Evolutionary conservation across 2,888 invertebrate genomes (phyloP), one percentile per base, ranked within the genome.

Genomic region (Ferrisia virgata): DNA sequence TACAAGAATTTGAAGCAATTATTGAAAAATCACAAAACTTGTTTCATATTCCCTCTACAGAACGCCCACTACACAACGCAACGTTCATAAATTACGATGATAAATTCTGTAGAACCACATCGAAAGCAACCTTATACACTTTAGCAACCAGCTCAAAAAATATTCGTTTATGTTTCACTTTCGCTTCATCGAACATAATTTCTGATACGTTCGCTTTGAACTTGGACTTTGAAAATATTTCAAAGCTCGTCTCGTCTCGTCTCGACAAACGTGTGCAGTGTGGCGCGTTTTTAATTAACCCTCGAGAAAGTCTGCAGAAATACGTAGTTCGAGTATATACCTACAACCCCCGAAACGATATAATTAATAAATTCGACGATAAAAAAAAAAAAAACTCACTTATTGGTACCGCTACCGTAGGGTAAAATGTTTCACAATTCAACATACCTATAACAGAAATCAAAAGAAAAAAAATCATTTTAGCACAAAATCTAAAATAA

Each of bases 201-300:
- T 64, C 28, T 28, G 64, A 64, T 64, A 76, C 36, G 36, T 76
- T 36, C 36, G 72, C 72, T 76, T 76, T 76, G 72, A 76, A 76
- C 72, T 76, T 31, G 64, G 64, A 64, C 64, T 64, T 64, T 13
- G 58, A 58, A 58, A 58, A 58, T n/a, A n/a, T 25, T 58, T 53
- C 22, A 64, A 64, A 64, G 64, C 72, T 76, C 72, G 36, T 28
- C 8, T 36, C 36, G n/a, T 36, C 40, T 11, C 5, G 40, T 11
- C 53, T 53, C 53, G 22, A 53, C 53, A 11, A 22, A 8, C 22
- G 53, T 5, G 22, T 22, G 1, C 53, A 18, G 8, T 22, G 53
- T 5, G 8, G 25, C 58, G 22, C 13, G 13, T 31, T 64, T 64
- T 64, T 64, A 64, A 64, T 64, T 64, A 64, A 31, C 64, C 28